Evolutionary conservation across 2,113 vertebrate species (phyloP), one percentile per base, ranked within the genome.

Genomic region (Podilymbus podiceps): DNA sequence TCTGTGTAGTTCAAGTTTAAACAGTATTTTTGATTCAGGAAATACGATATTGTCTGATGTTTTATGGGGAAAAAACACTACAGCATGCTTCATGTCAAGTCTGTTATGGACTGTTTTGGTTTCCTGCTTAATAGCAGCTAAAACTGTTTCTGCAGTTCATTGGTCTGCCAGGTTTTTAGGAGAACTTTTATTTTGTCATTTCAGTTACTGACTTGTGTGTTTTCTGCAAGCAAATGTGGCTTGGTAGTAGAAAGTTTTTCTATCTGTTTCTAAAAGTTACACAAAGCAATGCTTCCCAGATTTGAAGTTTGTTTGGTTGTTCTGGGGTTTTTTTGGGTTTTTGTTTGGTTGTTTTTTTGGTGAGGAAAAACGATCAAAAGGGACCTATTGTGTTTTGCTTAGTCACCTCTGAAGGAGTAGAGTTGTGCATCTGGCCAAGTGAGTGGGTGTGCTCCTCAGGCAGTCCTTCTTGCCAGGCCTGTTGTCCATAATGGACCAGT

Each of bases 151-250:
- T 64, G 21, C 7, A 13, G 9, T 50, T 87, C n/a, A 8, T 47
- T 49, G 27, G 2, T 77, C 28, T 88, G 60, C 33, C 24, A 60
- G 15, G 7, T n/a, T 72, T 88, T 76, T 62, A 68, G 44, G 60
- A 24, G 13, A 55, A 44, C 14, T 64, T 85, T 35, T 38, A 33
- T 66, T 85, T 83, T 78, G 31, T 66, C 3, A 0, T 50, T 79
- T 52, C 1, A 0, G 33, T 59, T 86, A 17, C 3, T 46, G 14
- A 7, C 16, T 67, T 55, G 2, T 0, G 1, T 79, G 52, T 40
- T 71, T 88, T 85, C 35, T 90, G 44, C 44, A 68, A 58, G 30
- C 30, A 76, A 11, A 33, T 1, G 0, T 73, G 24, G 64, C 76
- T 55, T 46, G 11, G 6, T 75, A 46, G 20, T 47, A 44, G 13